A percentile compares a stretch with the other conserved stretches of the same genome.
Conservation (phyloP, 1,140 invertebrate genomes). For the Drusus annulatus region DNA sequence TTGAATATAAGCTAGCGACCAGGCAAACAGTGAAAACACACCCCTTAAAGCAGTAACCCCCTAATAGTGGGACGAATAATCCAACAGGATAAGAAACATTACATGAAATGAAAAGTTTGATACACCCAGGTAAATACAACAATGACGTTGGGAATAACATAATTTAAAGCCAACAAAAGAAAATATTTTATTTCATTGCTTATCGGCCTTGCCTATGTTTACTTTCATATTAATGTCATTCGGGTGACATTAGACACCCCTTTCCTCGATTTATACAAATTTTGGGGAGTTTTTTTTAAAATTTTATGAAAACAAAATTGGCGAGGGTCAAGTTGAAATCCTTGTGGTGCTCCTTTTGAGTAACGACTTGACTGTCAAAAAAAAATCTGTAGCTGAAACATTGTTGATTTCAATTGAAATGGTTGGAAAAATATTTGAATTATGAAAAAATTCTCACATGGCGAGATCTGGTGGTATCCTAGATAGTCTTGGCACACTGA, state of each 20-base stretch:
- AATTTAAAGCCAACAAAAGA: too few species aligned
- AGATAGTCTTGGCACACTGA: background rate
- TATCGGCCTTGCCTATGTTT: conserved; percentile 6
- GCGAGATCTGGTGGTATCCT: background rate
- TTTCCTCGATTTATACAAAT: background rate
- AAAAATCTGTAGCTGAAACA: background rate
- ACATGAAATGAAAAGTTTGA: too few species aligned
- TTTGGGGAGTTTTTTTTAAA: background rate
- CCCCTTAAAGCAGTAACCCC: too few species aligned
- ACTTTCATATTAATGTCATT: conserved; percentile 4
- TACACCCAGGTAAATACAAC: too few species aligned
- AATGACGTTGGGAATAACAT: too few species aligned
- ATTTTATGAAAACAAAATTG: background rate
- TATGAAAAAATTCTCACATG: background rate
- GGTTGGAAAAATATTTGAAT: too few species aligned
- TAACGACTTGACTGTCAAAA: background rate
- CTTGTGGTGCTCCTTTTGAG: background rate
- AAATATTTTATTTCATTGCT: too few species aligned
- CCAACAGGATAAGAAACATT: too few species aligned
- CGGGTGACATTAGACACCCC: background rate
- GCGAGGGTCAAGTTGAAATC: background rate
- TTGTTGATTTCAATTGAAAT: background rate
- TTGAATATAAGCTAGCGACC: too few species aligned
- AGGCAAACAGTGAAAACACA: too few species aligned
- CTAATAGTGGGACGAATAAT: too few species aligned